Base-by-base conservation (phyloP, 1,140 invertebrate species). In the Stegodyphus mimosarum region DNA sequence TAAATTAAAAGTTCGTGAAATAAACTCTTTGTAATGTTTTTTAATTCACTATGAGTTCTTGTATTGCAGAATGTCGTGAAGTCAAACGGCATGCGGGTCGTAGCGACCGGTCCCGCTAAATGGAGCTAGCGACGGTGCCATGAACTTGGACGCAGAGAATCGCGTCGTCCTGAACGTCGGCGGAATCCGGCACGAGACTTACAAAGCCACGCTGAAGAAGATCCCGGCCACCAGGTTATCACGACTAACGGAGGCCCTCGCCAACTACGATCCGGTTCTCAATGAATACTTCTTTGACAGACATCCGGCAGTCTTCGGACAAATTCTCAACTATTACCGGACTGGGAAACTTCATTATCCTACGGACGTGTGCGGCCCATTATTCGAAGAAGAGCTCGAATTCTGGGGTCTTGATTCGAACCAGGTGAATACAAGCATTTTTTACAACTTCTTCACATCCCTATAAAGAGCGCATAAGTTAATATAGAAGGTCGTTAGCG, bases 311-410 rank as follows among this genome's bases (percentile, higher is more conserved):
- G 94, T 95, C 13, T 96, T 96, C 90, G 94, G 93, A 64, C 94
- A 95, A 90, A 94, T 95, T 69, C 92, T 95, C 80, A 95, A 95
- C 90, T 95, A 95, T 89, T 95, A 95, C 91, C 95, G 98, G 89
- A 99, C 97, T 51, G 98, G 98, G 53, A 99, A 99, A 90, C 93
- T 99, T 51, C 98, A 99, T 91, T 99, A 99, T 91, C 98, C 98
- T 6, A 98, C 97, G 48, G 96, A 99, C 90, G 97, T 99, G 6
- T 99, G 98, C 90, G 98, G 98, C 52, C 98, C 98, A 49, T 92
- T 99, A 71, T 99, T 99, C 90, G 98, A 99, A 91, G 92, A 93
- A 87, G 98, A 98, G 90, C 93, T 98, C 70, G 96, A 98, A 90
- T 98, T 98, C 90, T 98, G 96, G 97, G 96, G 96, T 6, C 92